Evolutionary conservation across 2,888 invertebrate genomes (phyloP).

Genomic region (Hydrotaea diabolus): DNA sequence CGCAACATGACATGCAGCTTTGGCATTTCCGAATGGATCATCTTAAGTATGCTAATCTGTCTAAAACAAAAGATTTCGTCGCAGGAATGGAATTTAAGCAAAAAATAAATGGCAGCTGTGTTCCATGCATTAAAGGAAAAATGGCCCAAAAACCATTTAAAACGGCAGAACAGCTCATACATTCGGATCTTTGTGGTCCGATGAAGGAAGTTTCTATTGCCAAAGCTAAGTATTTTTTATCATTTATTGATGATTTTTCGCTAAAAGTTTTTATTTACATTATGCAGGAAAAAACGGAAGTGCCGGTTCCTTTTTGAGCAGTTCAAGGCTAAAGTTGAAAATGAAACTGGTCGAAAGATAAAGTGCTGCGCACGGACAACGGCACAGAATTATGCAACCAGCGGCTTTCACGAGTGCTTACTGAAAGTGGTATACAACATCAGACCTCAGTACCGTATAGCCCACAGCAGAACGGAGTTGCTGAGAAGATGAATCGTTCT

Average conservation of each 20-base stretch:
- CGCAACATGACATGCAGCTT: neutral
- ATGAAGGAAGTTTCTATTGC: constrained; percentile 42
- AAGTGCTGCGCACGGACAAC: constrained; percentile 57
- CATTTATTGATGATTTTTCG: constrained; percentile 45
- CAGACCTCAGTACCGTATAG: constrained; percentile 73
- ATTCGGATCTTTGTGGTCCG: constrained; percentile 42
- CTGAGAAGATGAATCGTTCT: constrained; percentile 55
- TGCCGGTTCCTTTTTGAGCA: constrained; percentile 26
- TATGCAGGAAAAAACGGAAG: constrained; percentile 44
- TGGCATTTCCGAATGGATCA: constrained; percentile 57
- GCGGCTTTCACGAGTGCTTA: constrained; percentile 65
- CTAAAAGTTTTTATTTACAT: constrained; percentile 45
- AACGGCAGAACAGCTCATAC: constrained; percentile 26
- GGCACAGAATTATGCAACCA: constrained; percentile 69
- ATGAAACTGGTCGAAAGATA: constrained; percentile 47
- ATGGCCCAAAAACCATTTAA: constrained; percentile 25
- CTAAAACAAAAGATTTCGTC: constrained; percentile 20
- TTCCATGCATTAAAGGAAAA: too few species aligned
- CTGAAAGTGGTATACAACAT: constrained; percentile 71
- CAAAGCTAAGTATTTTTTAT: constrained; percentile 37
- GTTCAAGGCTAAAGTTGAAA: constrained; percentile 38
- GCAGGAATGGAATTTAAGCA: constrained; percentile 8
- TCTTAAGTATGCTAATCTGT: constrained; percentile 39
- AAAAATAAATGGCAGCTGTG: neutral
- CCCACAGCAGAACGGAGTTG: constrained; percentile 75